These are phyloP conservation scores for Leucophenga varia DNA, from an alignment of 1,140 invertebrate species.

Conservation along the genomic window DNA sequence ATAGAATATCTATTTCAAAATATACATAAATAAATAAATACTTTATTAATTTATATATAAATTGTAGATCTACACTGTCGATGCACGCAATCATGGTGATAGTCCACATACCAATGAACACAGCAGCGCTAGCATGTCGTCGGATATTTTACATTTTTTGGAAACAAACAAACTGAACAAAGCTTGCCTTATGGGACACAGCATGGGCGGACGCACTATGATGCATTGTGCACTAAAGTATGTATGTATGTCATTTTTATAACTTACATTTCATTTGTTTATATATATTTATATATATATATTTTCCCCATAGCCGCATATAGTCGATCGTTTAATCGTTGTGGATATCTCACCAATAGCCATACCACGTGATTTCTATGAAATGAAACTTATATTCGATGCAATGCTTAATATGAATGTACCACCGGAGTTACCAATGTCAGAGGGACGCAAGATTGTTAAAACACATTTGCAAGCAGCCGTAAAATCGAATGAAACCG, in stretches of 20 bases:
- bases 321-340: slow-evolving; percentile 77
- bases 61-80: slow-evolving; percentile 69
- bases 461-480: slow-evolving; percentile 59
- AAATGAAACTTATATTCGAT: slow-evolving; percentile 67
- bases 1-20: too few relatives aligned
- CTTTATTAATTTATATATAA: background rate
- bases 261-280: background rate
- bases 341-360: slow-evolving; percentile 81
- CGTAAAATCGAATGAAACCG: slow-evolving; percentile 57
- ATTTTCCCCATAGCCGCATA: slow-evolving; percentile 66
- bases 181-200: slow-evolving; percentile 79
- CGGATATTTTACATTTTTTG: slow-evolving; percentile 69
- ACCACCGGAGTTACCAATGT: slow-evolving; percentile 63
- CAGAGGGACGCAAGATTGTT: slow-evolving; percentile 65
- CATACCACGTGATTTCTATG: slow-evolving; percentile 64
- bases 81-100: slow-evolving; percentile 90
- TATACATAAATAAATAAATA: too few relatives aligned
- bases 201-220: slow-evolving; percentile 84
- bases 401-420: slow-evolving; percentile 66
- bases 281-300: background rate
- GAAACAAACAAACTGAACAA: slow-evolving; percentile 58
- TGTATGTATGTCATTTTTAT: slow-evolving; percentile 42
- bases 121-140: slow-evolving; percentile 70
- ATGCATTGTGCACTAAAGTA: slow-evolving; percentile 77
- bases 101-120: slow-evolving; percentile 76